Conservation (phyloP, 2,797 vertebrate species). For the Clarias platycephalus region DNA sequence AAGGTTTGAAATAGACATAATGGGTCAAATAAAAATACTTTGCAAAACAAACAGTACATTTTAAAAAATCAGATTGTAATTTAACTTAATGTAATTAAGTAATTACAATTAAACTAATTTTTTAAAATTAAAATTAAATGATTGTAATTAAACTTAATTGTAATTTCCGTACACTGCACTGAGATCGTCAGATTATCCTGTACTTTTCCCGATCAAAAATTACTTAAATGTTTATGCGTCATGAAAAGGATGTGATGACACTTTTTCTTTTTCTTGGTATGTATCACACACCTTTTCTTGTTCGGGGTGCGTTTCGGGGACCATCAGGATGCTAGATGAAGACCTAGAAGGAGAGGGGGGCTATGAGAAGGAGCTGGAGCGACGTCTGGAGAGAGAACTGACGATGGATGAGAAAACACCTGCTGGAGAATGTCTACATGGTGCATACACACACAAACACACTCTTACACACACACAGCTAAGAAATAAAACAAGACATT, state of each 20-base stretch:
- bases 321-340: conserved; percentile 74
- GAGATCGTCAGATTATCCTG: background rate
- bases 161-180: background rate
- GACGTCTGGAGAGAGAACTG: conserved; percentile 87
- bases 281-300: background rate
- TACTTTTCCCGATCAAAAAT: background rate
- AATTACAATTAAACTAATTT: too few relatives aligned
- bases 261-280: background rate
- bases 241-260: background rate
- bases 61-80: background rate
- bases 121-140: too few relatives aligned
- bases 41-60: background rate
- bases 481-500: background rate
- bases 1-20: background rate
- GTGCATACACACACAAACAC: conserved; percentile 64
- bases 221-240: background rate
- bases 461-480: background rate
- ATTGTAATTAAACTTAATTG: too few relatives aligned
- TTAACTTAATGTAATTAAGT: background rate
- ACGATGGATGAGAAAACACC: conserved; percentile 86
- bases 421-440: conserved; percentile 87
- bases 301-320: conserved; percentile 36
- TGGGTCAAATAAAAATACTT: background rate
- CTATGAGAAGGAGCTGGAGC: conserved; percentile 88
- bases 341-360: conserved; percentile 77